Evolutionary conservation across 2,888 invertebrate genomes (phyloP).

Genomic region (Fragum fragum): DNA sequence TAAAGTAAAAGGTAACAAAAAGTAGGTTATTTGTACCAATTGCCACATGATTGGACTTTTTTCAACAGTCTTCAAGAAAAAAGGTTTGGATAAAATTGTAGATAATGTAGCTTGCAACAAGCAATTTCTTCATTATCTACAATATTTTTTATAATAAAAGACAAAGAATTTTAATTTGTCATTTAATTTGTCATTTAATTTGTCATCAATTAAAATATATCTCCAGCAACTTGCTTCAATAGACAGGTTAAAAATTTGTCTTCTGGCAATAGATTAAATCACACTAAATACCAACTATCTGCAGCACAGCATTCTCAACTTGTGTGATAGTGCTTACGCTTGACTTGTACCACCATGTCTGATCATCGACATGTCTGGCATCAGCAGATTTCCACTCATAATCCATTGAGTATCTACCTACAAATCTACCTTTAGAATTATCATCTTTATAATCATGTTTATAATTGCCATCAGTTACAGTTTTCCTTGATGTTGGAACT

Average conservation of each 20-base stretch:
- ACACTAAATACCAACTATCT: background rate
- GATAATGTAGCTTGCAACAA: background rate
- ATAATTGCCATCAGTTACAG: background rate
- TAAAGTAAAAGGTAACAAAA: no score
- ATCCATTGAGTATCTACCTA: background rate
- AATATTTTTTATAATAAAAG: constrained; percentile 1
- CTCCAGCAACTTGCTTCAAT: no score
- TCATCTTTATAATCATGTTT: background rate
- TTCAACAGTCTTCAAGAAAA: no score
- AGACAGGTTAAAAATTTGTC: no score
- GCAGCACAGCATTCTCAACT: background rate
- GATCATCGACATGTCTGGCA: background rate
- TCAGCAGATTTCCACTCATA: background rate
- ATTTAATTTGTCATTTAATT: no score
- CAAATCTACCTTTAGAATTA: background rate
- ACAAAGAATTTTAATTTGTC: no score
- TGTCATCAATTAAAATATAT: no score
- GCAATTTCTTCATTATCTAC: constrained; percentile 2
- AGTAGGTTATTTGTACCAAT: no score
- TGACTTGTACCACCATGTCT: background rate
- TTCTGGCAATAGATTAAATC: no score
- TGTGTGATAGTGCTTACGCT: constrained; percentile 6
- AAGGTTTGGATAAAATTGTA: constrained; percentile 1
- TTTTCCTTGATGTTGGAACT: background rate
- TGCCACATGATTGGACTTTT: no score